Evolutionary conservation across 2,797 vertebrate species (phyloP), one percentile per base, ranked within the genome.

Genomic region (Enteromius argenteus): DNA sequence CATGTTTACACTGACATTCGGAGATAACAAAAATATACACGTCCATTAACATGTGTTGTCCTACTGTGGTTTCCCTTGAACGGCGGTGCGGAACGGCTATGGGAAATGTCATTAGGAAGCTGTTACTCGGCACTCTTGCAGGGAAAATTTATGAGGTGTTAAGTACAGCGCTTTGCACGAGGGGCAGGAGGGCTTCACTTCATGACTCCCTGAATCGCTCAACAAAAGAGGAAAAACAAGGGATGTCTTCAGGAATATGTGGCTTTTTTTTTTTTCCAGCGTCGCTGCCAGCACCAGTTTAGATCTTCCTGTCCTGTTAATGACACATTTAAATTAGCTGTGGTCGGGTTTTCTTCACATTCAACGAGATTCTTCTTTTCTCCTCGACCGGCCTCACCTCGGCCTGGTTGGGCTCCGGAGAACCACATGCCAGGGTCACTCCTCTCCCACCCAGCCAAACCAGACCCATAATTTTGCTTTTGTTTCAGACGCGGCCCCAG

Each of bases 381-480:
- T 93, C 91, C 93, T 94, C 92, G 94, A 92, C 93, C 93, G 91
- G 92, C 92, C 93, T 95, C 92, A 94, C 93, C 93, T 94, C 91
- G 93, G 91, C 89, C 91, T 92, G 91, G 91, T 95, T 91, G 91
- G 93, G 93, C 88, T 92, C 91, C 89, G 87, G 89, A 90, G 92
- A 95, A 95, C 94, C 94, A 87, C 95, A 95, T 84, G 90, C 93
- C 92, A 93, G 95, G 94, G 94, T 95, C 95, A 95, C 88, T 92
- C 91, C 69, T 91, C 91, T 91, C 88, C 92, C 89, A 90, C 87
- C 89, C 90, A 88, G 94, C 94, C 94, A 95, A 95, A 94, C 94
- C 95, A 96, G 94, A 95, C 93, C 94, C 93, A 95, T 95, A 95
- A 96, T 95, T 96, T 94, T 94, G 94, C 94, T 95, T 96, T 96